Conservation (phyloP, 1,140 invertebrate genomes). For the Pogonomyrmex barbatus region DNA sequence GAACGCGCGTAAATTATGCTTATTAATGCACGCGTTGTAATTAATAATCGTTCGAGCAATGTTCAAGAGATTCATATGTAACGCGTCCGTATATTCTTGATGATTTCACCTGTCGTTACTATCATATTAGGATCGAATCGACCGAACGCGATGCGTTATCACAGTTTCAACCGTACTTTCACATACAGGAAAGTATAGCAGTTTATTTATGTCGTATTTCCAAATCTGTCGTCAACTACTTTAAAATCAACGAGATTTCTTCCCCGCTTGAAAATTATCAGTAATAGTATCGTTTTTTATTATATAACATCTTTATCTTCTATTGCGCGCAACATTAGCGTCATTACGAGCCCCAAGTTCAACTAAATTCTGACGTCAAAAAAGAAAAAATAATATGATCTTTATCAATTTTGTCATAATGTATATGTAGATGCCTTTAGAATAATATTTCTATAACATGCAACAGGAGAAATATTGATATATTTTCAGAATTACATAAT, state of each 20-base stretch:
- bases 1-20: not conserved
- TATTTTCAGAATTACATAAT: not conserved
- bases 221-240: not conserved
- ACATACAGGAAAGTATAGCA: slow-evolving; percentile 17
- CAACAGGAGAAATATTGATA: not conserved
- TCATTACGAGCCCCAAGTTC: not conserved
- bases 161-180: slow-evolving; percentile 35
- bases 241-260: not conserved
- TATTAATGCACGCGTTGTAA: not conserved
- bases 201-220: not conserved
- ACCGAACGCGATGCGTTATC: not conserved
- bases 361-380: not conserved
- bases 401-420: not conserved
- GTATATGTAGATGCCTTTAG: not conserved
- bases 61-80: slow-evolving; percentile 1
- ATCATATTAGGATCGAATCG: slow-evolving; percentile 1
- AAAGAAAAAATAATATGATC: not conserved
- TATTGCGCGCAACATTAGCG: not conserved
- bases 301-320: not conserved
- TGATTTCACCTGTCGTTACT: slow-evolving; percentile 23
- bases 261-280: slow-evolving; percentile 12
- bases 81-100: not conserved
- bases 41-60: not conserved
- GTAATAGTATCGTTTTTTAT: not conserved
- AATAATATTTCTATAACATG: not conserved